Conservation (phyloP, 2,888 invertebrate genomes). For the Andrena chrysosceles region DNA sequence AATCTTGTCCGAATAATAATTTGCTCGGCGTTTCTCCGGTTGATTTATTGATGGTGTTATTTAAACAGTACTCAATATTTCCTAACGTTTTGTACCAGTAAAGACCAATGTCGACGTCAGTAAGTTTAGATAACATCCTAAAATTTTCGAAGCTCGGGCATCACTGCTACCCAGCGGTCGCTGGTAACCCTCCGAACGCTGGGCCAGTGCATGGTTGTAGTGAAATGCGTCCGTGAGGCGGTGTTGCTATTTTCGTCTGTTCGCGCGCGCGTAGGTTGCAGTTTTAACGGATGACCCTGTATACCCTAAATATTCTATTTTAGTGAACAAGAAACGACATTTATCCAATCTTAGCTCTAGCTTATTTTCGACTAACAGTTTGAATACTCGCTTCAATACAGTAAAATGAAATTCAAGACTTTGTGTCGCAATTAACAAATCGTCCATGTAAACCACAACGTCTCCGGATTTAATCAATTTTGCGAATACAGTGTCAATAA, state of each 20-base stretch:
- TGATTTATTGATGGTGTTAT: no score
- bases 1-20: no score
- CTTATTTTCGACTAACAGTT: neutral
- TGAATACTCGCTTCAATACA: neutral
- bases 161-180: no score
- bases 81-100: neutral
- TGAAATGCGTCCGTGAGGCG: no score
- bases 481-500: neutral
- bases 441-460: constrained; percentile 14
- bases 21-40: no score
- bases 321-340: neutral
- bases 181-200: no score
- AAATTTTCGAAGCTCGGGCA: no score
- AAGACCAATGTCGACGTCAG: neutral
- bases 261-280: no score
- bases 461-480: constrained; percentile 11
- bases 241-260: no score
- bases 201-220: no score
- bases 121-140: neutral
- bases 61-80: no score
- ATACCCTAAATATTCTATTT: constrained; percentile 17
- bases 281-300: no score
- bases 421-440: constrained; percentile 5
- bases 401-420: neutral
- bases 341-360: neutral